Evolutionary conservation across 2,113 vertebrate species (phyloP), one percentile per base, ranked within the genome.

Genomic region (Oryctolagus cuniculus): DNA sequence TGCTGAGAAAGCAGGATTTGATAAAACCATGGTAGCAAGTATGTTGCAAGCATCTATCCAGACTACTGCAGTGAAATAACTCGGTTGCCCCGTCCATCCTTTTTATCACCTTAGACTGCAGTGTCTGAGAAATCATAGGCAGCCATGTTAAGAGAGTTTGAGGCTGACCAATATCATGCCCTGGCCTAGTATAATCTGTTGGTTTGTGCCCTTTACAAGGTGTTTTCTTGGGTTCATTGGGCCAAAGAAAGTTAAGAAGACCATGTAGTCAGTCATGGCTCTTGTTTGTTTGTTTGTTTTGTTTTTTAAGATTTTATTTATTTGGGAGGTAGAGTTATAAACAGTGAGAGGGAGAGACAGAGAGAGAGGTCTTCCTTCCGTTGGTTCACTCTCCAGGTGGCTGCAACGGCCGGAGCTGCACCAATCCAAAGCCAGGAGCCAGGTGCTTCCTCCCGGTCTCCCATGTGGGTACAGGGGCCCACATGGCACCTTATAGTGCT

Each of bases 161-260:
- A 17, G 63, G 12, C 38, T 77, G 53, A 55, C 24, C 55, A 72
- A 1, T 77, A 67, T 92, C 15, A 11, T 87, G 31, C 70, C 11
- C 53, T 84, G 79, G 75, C 70, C 61, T 1, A 67, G 15, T 92
- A 22, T 66, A 84, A 44, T 27, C 21, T 75, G 53, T 29, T 86
- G 55, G 53, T 21, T 82, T 89, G 25, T 85, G 55, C 55, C 49
- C 19, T 49, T 90, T 25, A 87, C 67, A 87, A 64, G 58, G n/a
- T 19, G 15, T 90, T 87, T 74, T 73, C 55, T 93, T 82, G 58
- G 75, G 25, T 10, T 44, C 81, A 6, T 73, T 88, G 29, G 64
- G n/a, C 63, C 94, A 44, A n/a, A 49, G n/a, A 92, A 77, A 63
- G 66, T 93, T 67, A 79, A 67, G 78, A 72, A 87, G 24, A 15